A percentile compares a stretch with the other conserved stretches of the same genome.
These are phyloP conservation scores for Diploscapter pachys DNA, from an alignment of 1,140 invertebrate genomes.

Conservation along the genomic window DNA sequence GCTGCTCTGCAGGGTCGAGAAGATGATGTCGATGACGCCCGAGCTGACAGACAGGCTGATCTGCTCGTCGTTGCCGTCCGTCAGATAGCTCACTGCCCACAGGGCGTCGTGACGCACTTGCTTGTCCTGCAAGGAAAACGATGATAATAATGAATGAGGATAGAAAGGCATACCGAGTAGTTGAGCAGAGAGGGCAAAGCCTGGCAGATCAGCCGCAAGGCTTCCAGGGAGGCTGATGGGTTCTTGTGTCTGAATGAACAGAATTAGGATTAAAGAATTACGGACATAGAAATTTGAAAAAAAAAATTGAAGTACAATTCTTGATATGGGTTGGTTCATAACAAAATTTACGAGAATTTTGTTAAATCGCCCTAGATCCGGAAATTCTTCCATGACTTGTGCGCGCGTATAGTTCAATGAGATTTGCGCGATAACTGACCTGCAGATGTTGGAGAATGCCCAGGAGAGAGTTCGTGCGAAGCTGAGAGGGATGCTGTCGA, in stretches of 20 bases:
- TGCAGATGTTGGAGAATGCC: constrained; percentile 43
- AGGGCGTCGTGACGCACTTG: constrained; percentile 38
- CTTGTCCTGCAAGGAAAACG: constrained; percentile 27
- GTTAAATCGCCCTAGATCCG: too few species aligned
- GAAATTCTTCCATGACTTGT: too few species aligned
- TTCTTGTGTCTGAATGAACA: constrained; percentile 29
- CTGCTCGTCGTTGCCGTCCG: constrained; percentile 43
- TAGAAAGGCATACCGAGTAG: not conserved
- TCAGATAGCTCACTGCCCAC: constrained; percentile 45
- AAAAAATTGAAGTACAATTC: too few species aligned
- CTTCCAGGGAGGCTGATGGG: constrained; percentile 34
- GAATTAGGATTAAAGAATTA: too few species aligned
- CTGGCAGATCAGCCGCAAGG: constrained; percentile 18
- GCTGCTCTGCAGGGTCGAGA: constrained; percentile 18
- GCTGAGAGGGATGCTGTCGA: constrained; percentile 17
- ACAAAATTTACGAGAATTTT: too few species aligned
- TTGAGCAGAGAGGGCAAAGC: constrained; percentile 24
- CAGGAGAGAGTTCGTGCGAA: constrained; percentile 42
- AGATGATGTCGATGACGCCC: constrained; percentile 22
- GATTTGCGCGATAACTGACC: not conserved
- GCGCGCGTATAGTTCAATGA: too few species aligned
- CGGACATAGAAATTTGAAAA: too few species aligned
- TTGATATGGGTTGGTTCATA: too few species aligned
- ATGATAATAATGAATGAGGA: constrained; percentile 14
- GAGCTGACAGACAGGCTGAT: constrained; percentile 26